Conservation (phyloP, 2,888 invertebrate species). For the Orthosia gothica region DNA sequence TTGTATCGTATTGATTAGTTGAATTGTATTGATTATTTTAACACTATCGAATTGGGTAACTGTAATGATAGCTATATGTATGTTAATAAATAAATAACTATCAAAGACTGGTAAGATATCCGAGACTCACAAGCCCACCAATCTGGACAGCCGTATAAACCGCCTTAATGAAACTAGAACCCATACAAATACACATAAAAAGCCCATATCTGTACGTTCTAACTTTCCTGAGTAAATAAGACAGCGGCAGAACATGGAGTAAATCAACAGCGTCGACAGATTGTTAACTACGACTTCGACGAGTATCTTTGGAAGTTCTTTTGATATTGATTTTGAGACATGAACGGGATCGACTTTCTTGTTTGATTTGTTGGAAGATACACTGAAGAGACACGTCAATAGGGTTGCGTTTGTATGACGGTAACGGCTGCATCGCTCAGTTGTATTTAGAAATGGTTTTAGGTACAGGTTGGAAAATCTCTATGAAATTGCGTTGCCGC, state of each 20-base stretch:
- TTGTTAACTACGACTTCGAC: conserved; percentile 23
- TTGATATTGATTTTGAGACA: conserved; percentile 33
- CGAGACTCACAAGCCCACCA: neutral
- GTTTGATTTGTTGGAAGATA: conserved; percentile 30
- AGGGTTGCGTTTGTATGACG: neutral
- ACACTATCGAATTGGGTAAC: too few species aligned
- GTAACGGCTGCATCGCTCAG: neutral
- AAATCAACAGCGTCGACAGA: conserved; percentile 41
- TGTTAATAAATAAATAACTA: too few species aligned
- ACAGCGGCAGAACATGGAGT: conserved; percentile 18
- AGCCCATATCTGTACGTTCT: conserved; percentile 1
- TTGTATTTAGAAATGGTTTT: too few species aligned
- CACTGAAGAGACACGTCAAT: neutral
- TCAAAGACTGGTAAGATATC: neutral
- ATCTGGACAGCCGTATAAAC: conserved; percentile 4
- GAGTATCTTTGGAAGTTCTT: conserved; percentile 27
- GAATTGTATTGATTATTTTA: too few species aligned
- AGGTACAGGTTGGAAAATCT: too few species aligned
- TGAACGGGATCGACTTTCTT: conserved; percentile 19
- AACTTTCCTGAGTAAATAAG: conserved; percentile 44
- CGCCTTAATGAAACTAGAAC: conserved; percentile 27
- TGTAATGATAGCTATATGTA: too few species aligned
- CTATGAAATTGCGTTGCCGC: too few species aligned
- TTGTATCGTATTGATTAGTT: too few species aligned
- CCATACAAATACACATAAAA: conserved; percentile 1